Evolutionary conservation across 2,888 invertebrate genomes (phyloP).

Genomic region (Tetanocera ferruginea): DNA sequence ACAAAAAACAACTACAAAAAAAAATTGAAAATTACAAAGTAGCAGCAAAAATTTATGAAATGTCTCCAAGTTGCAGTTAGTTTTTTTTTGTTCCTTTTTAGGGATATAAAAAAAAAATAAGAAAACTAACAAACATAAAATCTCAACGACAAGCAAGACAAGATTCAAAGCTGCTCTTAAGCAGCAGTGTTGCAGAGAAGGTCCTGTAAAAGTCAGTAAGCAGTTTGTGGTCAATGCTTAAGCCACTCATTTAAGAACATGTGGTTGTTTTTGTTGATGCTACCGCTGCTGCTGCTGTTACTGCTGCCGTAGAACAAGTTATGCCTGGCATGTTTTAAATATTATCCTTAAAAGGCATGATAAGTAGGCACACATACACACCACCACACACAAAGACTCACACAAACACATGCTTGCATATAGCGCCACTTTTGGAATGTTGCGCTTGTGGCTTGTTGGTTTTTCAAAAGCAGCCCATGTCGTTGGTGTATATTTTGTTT

Average conservation of each 20-base stretch:
- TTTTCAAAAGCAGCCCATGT: constrained; percentile 39
- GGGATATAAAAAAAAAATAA: too few species aligned
- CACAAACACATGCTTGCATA: constrained; percentile 50
- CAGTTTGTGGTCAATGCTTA: neutral
- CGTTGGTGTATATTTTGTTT: constrained; percentile 21
- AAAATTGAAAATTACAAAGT: neutral
- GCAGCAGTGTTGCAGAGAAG: neutral
- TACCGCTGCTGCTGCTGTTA: neutral
- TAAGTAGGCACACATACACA: constrained; percentile 39
- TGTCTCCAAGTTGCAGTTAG: too few species aligned
- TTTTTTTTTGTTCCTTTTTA: too few species aligned
- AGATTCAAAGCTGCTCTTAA: neutral
- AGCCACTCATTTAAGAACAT: too few species aligned
- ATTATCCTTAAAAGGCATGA: constrained; percentile 46
- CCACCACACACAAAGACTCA: neutral
- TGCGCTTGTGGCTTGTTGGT: constrained; percentile 47
- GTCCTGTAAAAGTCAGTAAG: neutral
- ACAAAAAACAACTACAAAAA: too few species aligned
- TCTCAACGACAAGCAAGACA: neutral
- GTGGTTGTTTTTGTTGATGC: neutral
- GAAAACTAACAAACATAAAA: too few species aligned
- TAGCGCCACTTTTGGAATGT: constrained; percentile 52
- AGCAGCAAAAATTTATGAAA: neutral
- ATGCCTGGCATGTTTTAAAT: constrained; percentile 25
- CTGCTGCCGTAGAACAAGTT: neutral